These are phyloP conservation scores for Drymonia ruficornis DNA, from an alignment of 2,888 invertebrate species.

Conservation along the genomic window DNA sequence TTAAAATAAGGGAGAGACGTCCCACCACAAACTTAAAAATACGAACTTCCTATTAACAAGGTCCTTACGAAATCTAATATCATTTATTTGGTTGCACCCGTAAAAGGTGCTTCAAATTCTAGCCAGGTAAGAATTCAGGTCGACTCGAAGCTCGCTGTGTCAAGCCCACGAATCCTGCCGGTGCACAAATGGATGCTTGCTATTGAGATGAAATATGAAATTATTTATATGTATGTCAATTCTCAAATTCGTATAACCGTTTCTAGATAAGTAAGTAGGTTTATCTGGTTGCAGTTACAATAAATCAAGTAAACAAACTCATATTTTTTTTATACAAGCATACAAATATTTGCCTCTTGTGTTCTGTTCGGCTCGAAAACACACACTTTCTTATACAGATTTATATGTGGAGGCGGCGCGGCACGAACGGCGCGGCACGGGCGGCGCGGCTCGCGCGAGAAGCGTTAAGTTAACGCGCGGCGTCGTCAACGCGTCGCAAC, in stretches of 20 bases:
- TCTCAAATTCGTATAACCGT: too few relatives aligned
- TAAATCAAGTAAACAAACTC: background rate
- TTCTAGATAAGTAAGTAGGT: too few relatives aligned
- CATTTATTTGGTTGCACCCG: background rate
- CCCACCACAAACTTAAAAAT: too few relatives aligned
- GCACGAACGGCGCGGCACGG: background rate
- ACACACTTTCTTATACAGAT: background rate
- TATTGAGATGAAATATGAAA: background rate
- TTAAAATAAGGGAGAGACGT: too few relatives aligned
- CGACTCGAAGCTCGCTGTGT: background rate
- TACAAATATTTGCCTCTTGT: background rate
- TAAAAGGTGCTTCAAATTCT: background rate
- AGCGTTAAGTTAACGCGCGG: conserved; percentile 25
- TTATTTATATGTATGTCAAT: too few relatives aligned
- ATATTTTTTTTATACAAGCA: background rate
- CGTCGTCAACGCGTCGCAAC: conserved; percentile 8
- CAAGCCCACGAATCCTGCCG: background rate
- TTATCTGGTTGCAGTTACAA: too few relatives aligned
- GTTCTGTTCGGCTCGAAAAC: background rate
- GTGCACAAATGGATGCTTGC: background rate
- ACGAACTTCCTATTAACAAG: background rate
- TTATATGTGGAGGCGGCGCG: background rate
- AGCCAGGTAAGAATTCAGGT: background rate
- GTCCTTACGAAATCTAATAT: background rate
- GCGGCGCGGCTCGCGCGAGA: conserved; percentile 7